Percentiles rank a stretch among this genome's conserved stretches.
Conservation (phyloP, 2,888 invertebrate species). For the Drosophila mercatorum region DNA sequence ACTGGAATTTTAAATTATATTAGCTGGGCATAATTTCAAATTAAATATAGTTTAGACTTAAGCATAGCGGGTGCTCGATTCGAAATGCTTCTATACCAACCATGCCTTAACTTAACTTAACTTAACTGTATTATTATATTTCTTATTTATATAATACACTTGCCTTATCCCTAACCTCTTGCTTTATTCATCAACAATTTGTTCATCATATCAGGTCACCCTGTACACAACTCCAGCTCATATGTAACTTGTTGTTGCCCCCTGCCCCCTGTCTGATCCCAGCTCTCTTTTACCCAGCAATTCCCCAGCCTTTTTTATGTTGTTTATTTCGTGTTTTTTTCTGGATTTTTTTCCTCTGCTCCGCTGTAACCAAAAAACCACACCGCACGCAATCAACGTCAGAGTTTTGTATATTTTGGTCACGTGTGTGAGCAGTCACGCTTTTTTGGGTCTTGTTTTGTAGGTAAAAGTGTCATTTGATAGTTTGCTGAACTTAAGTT, state of each 20-base stretch:
- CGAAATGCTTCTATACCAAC: not conserved
- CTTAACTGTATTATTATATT: not conserved
- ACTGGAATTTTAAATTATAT: slow-evolving; percentile 75
- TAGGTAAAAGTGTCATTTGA: slow-evolving; percentile 71
- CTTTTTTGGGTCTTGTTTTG: slow-evolving; percentile 32
- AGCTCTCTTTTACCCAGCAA: slow-evolving; percentile 9
- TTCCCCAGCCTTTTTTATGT: slow-evolving; percentile 30
- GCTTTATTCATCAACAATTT: not conserved
- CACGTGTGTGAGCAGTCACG: slow-evolving; percentile 56
- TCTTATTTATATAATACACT: not conserved
- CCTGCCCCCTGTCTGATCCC: slow-evolving; percentile 16
- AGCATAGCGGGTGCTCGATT: slow-evolving; percentile 34
- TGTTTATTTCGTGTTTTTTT: slow-evolving; percentile 17
- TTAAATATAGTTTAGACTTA: slow-evolving; percentile 64
- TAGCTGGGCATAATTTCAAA: slow-evolving; percentile 74
- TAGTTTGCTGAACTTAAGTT: slow-evolving; percentile 59
- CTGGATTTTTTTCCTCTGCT: slow-evolving; percentile 1
- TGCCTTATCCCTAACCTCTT: not conserved
- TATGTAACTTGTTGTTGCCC: slow-evolving; percentile 35
- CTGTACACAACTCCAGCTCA: slow-evolving; percentile 31
- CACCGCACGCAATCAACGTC: slow-evolving; percentile 72
- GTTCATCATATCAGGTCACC: slow-evolving; percentile 25
- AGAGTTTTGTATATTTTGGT: slow-evolving; percentile 70
- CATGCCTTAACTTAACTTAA: not conserved
- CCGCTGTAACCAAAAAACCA: slow-evolving; percentile 51